A percentile compares a stretch with the other conserved stretches of the same genome.
Conservation (phyloP, 2,797 vertebrate genomes). For the Petrocephalus sullivani region DNA sequence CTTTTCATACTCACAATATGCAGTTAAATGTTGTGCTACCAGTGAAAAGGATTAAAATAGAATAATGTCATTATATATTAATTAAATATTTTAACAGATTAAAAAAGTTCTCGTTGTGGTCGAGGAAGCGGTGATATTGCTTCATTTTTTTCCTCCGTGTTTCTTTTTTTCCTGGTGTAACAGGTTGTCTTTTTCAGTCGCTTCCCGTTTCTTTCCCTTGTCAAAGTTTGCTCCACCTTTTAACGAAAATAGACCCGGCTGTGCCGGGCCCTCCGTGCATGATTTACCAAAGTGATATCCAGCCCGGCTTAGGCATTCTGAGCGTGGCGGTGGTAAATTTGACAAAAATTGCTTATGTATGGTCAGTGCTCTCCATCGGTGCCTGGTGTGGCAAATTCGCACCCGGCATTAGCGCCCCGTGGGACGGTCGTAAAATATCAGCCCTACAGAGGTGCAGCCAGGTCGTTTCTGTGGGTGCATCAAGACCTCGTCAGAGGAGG, state of each 20-base stretch:
- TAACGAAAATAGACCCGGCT: background rate
- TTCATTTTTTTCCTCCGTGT: background rate
- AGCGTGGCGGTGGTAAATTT: background rate
- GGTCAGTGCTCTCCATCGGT: background rate
- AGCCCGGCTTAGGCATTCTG: background rate
- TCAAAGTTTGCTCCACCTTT: background rate
- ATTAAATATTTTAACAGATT: background rate
- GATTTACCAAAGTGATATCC: background rate
- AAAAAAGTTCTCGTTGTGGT: background rate
- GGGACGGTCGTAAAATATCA: background rate
- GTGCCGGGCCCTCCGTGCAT: background rate
- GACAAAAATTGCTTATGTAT: slow-evolving; percentile 6
- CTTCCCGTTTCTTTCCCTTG: background rate
- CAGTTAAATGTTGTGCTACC: background rate
- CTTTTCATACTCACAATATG: background rate
- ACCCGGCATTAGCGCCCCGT: background rate
- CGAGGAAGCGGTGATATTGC: background rate
- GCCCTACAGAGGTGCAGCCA: background rate
- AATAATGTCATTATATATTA: background rate
- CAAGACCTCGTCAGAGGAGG: background rate
- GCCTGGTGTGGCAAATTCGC: background rate
- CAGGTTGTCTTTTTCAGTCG: background rate
- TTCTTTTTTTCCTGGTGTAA: background rate
- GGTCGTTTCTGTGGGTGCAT: background rate
- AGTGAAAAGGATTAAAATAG: background rate